A percentile compares a stretch with the other conserved stretches of the same genome.
phyloP scores from a whole-genome alignment of 2,113 vertebrate species.

The Lipophrys pholis region DNA sequence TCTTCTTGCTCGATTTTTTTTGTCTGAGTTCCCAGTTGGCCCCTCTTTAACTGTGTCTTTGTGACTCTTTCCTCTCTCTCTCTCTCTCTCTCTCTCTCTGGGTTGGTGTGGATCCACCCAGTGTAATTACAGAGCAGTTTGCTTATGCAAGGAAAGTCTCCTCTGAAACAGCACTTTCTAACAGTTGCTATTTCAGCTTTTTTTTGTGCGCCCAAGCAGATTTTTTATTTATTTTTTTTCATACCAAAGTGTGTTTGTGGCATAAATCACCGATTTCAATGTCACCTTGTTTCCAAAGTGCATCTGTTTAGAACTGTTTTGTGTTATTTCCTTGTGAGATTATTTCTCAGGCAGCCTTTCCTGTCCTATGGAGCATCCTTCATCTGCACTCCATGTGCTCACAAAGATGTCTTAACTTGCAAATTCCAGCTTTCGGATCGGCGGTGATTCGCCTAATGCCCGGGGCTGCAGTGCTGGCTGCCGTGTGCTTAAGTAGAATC shows the following conservation, averaged over 20 bases:
- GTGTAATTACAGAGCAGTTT: conserved; percentile 81
- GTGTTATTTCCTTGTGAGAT: neutral
- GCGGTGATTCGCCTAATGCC: conserved; percentile 25
- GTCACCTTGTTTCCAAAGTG: conserved; percentile 26
- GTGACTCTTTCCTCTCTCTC: conserved; percentile 33
- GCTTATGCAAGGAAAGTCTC: conserved; percentile 79
- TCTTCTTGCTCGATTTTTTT: neutral
- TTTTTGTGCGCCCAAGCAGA: conserved; percentile 47
- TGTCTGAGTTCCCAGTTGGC: conserved; percentile 19
- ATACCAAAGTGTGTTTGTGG: conserved; percentile 8
- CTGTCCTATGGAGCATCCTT: conserved; percentile 33
- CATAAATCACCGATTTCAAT: conserved; percentile 1
- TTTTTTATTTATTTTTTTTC: conserved; percentile 44
- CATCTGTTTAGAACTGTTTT: conserved; percentile 17
- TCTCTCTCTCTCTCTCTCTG: conserved; percentile 37
- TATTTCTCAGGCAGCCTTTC: neutral
- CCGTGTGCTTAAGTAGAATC: neutral
- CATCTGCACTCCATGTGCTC: conserved; percentile 43
- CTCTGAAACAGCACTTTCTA: conserved; percentile 80
- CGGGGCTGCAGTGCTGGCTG: neutral
- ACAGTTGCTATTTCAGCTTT: conserved; percentile 74
- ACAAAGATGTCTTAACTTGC: conserved; percentile 10
- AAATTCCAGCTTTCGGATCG: neutral
- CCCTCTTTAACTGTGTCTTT: conserved; percentile 43
- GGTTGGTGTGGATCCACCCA: conserved; percentile 75